Percentiles rank a stretch among this genome's conserved stretches.
phyloP scores from a whole-genome alignment of 1,140 invertebrate genomes.

The Leptonema lineaticorne region DNA sequence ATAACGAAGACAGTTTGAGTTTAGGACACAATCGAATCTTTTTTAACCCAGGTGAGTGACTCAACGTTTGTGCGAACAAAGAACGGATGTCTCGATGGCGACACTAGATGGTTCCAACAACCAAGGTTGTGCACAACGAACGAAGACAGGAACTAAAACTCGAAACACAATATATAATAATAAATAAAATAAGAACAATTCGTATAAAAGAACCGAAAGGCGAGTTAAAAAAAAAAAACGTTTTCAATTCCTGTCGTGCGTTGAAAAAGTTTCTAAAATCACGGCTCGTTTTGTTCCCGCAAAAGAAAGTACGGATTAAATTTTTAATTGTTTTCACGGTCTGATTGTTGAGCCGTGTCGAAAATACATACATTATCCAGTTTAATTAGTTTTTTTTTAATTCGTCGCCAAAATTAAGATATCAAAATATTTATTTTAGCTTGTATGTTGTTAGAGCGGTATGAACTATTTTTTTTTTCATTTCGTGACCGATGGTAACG shows the following conservation, averaged over 20 bases:
- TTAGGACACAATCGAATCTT: not conserved
- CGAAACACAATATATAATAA: not conserved
- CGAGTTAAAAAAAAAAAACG: too few species aligned
- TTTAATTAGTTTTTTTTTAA: too few species aligned
- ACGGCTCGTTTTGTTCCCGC: not conserved
- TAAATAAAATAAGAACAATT: too few species aligned
- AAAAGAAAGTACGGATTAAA: not conserved
- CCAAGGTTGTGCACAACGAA: slow-evolving; percentile 1
- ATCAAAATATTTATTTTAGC: not conserved
- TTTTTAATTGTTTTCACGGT: not conserved
- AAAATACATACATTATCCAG: not conserved
- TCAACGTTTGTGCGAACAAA: slow-evolving; percentile 11
- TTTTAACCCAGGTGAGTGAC: slow-evolving; percentile 15
- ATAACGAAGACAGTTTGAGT: not conserved
- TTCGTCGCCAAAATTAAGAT: not conserved
- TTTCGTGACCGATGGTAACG: not conserved
- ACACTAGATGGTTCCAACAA: not conserved
- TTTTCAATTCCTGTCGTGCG: too few species aligned
- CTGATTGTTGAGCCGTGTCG: not conserved
- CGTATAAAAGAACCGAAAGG: too few species aligned
- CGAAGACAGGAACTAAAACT: not conserved
- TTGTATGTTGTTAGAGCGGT: not conserved
- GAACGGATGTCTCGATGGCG: slow-evolving; percentile 7
- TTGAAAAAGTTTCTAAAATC: not conserved
- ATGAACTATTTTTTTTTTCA: too few species aligned